Evolutionary conservation across 2,888 invertebrate species (phyloP), one percentile per base, ranked within the genome.

Genomic region (Capitulum mitella): DNA sequence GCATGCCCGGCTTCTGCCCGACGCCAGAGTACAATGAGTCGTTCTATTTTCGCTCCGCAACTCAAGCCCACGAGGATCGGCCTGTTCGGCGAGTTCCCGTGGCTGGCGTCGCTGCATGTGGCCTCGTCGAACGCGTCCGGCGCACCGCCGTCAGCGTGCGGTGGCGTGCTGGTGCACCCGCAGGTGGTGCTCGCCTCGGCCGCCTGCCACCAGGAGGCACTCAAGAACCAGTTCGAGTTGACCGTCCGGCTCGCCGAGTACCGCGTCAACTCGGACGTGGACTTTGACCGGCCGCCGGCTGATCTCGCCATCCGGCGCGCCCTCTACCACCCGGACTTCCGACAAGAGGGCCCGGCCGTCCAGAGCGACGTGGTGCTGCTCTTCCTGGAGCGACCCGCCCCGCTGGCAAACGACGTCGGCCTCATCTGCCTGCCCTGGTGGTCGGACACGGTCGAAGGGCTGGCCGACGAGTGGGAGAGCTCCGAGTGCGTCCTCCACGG

Each of bases 41-140:
- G n/a, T n/a, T n/a, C n/a, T n/a, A n/a, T n/a, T n/a, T n/a, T n/a
- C n/a, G n/a, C n/a, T n/a, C n/a, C n/a, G n/a, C n/a, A n/a, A n/a
- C 5, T 1, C 37, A 40, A 29, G 14, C 16, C 1, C 37, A 37
- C 26, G 22, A 37, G 8, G 8, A 6, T 26, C 26, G 40, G 34
- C 70, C 40, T 37, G 70, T 70, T 70, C 70, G 70, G 37, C 26
- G 70, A 70, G 70, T 70, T 70, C 70, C 70, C 70, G 8, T 70
- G 70, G 70, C 70, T 70, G 70, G 70, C 40, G 40, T 70, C 70
- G 37, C 22, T 70, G 40, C 70, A 26, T 6, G 70, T 37, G 5
- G 70, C 70, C 8, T 26, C 70, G 12, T 6, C 70, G 37, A 40
- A 22, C 26, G 22, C 22, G 1, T 6, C 22, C 22, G 37, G 26